These are phyloP conservation scores for Chaetura pelagica DNA, from an alignment of 2,113 vertebrate genomes.

Conservation along the genomic window DNA sequence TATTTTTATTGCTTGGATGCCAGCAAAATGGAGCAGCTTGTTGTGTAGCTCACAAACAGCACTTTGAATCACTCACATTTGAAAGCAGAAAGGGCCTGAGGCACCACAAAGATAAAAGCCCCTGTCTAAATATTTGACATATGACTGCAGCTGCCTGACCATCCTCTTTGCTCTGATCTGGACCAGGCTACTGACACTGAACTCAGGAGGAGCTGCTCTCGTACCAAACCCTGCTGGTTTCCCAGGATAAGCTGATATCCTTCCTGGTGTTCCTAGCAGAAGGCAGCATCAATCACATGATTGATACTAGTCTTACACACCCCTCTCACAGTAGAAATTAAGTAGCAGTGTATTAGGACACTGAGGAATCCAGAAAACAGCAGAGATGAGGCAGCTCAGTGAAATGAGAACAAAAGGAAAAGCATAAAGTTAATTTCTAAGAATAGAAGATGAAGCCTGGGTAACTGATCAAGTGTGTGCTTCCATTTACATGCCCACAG, in stretches of 20 bases:
- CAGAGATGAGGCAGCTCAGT: not conserved
- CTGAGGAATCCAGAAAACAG: not conserved
- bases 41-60: not conserved
- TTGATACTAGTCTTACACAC: not conserved
- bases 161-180: not conserved
- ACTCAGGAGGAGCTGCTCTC: not conserved
- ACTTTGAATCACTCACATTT: not conserved
- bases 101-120: not conserved
- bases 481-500: not conserved
- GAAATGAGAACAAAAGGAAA: not conserved
- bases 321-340: not conserved
- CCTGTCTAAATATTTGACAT: not conserved
- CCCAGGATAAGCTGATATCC: not conserved
- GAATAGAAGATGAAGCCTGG: not conserved
- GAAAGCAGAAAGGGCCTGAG: not conserved
- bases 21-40: not conserved
- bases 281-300: not conserved
- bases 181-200: not conserved
- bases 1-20: slow-evolving; percentile 17
- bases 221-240: not conserved
- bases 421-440: not conserved
- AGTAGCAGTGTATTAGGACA: not conserved
- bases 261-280: not conserved
- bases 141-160: not conserved
- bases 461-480: not conserved